A percentile compares a stretch with the other conserved stretches of the same genome.
Conservation (phyloP, 1,140 invertebrate species). For the Zaprionus vittiger region DNA sequence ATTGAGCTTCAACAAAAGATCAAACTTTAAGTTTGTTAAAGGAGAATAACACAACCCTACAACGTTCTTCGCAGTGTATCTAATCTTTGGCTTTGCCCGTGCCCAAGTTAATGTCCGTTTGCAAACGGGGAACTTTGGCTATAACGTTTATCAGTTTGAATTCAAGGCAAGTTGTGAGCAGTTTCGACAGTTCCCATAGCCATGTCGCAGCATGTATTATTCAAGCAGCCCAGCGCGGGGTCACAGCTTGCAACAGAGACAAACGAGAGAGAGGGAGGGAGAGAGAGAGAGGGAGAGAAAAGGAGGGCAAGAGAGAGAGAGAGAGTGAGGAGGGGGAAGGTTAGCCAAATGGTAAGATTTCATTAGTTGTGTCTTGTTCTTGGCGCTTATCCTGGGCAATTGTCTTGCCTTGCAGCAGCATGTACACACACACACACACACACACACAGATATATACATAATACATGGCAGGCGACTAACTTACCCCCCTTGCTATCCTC, state of each 20-base stretch:
- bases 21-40: not conserved
- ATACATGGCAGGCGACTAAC: not conserved
- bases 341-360: conserved; percentile 20
- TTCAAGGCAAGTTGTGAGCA: conserved; percentile 3
- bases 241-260: conserved; percentile 2
- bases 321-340: not conserved
- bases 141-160: conserved; percentile 13
- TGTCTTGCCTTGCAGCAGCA: not conserved
- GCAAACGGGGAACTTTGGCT: not conserved
- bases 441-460: conserved; percentile 11
- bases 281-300: not conserved
- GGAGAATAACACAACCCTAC: not conserved
- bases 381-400: conserved; percentile 5
- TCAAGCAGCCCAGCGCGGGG: conserved; percentile 13
- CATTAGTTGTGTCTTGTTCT: conserved; percentile 23
- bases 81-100: conserved; percentile 5
- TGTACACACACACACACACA: conserved; percentile 11
- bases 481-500: not conserved
- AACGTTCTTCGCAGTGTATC: not conserved
- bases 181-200: not conserved
- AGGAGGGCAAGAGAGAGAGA: not conserved
- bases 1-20: no score
- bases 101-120: conserved; percentile 8
- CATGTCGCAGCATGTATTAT: conserved; percentile 32
- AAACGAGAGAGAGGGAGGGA: not conserved